Evolutionary conservation across 1,140 invertebrate species (phyloP), one percentile per base, ranked within the genome.

Genomic region (Sinella curviseta): DNA sequence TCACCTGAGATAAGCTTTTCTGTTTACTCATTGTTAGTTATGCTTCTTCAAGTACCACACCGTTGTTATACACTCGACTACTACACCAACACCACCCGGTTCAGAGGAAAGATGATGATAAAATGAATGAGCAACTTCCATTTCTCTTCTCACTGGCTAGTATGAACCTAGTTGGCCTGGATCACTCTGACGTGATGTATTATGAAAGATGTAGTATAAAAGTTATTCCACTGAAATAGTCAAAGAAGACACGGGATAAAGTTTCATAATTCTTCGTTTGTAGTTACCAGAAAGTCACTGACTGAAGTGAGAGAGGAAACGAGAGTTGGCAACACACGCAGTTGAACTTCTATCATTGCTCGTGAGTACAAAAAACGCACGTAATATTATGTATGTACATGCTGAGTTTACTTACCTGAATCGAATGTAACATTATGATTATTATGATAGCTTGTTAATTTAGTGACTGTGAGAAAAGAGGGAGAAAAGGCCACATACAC

Each of bases 361-460:
- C 4, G 39, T 48, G 39, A 12, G 39, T 48, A 20, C 20, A 48
- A 8, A 48, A 48, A 48, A 48, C 39, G 39, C 20, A 12, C 20
- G 39, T 48, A 20, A 20, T 48, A 12, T 48, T 12, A 12, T 12
- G 20, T 48, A 48, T 20, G 8, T 20, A 48, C 39, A n/a, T n/a
- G n/a, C n/a, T n/a, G n/a, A n/a, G n/a, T n/a, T n/a, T n/a, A n/a
- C n/a, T 12, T 48, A 70, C 65, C 65, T 70, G 65, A 70, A 70
- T 70, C 65, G 65, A 70, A 70, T 70, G 30, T 33, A 17, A 70
- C 30, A 33, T 70, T 70, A 33, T 70, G 26, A 65, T 65, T 65
- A 65, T 70, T 70, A 70, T 70, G 26, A 70, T 70, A 33, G 65
- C 65, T 70, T 70, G 65, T 70, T 70, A 70, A 70, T 31, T 30